Evolutionary conservation across 2,113 vertebrate species (phyloP).

Genomic region (Sciurus niger): DNA sequence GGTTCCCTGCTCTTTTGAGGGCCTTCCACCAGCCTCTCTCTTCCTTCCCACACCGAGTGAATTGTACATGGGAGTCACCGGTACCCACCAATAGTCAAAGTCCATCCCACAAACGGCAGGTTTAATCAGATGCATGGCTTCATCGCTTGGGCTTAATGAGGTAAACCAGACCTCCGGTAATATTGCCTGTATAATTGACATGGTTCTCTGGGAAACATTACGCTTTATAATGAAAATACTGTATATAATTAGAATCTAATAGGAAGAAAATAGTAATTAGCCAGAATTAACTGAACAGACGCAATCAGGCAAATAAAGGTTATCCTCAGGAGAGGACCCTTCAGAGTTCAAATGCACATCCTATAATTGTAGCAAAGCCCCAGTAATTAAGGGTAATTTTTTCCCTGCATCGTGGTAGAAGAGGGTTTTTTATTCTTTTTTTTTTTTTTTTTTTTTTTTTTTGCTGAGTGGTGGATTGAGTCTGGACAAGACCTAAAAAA

Average conservation of each 20-base stretch:
- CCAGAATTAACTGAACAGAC: constrained; percentile 91
- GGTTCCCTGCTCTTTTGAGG: background rate
- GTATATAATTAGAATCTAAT: constrained; percentile 93
- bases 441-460: constrained; percentile 5
- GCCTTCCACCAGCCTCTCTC: background rate
- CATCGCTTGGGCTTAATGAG: constrained; percentile 88
- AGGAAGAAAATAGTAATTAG: constrained; percentile 93
- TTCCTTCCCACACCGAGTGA: background rate
- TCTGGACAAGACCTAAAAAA: constrained; percentile 57
- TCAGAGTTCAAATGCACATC: constrained; percentile 88
- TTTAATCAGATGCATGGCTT: constrained; percentile 85
- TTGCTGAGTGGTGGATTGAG: constrained; percentile 68
- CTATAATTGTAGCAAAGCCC: constrained; percentile 88
- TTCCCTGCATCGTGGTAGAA: constrained; percentile 80
- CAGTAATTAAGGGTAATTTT: constrained; percentile 88
- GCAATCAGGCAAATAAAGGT: constrained; percentile 93
- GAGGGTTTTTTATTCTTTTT: constrained; percentile 25
- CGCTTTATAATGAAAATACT: constrained; percentile 93
- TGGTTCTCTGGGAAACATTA: constrained; percentile 91
- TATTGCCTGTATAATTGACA: constrained; percentile 90
- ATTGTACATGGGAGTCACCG: background rate
- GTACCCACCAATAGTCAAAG: constrained; percentile 58
- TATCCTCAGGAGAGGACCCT: constrained; percentile 90
- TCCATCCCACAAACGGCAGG: constrained; percentile 74
- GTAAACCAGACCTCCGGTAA: constrained; percentile 90